A percentile compares a stretch with the other conserved stretches of the same genome.
These are phyloP conservation scores for Gryllus bimaculatus DNA, from an alignment of 1,140 invertebrate genomes.

Conservation along the genomic window DNA sequence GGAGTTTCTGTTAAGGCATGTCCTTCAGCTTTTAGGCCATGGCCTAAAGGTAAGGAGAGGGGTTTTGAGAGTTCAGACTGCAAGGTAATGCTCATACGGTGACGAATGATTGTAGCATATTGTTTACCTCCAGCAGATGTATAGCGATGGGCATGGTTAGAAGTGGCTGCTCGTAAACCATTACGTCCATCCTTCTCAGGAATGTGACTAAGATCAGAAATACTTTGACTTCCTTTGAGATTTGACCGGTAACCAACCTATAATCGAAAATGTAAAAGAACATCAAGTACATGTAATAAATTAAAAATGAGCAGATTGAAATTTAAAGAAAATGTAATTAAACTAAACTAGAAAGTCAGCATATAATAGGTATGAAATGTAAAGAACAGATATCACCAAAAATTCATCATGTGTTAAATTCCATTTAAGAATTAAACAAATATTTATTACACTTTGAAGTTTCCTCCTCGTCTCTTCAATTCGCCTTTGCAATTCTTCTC, in stretches of 20 bases:
- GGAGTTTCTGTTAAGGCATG: not conserved
- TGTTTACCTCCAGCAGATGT: constrained; percentile 18
- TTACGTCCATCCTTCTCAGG: constrained; percentile 43
- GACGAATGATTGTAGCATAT: constrained; percentile 16
- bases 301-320: constrained; percentile 2
- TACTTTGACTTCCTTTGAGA: constrained; percentile 74
- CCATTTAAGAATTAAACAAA: constrained; percentile 11
- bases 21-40: not conserved
- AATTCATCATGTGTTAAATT: not conserved
- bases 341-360: too few relatives aligned
- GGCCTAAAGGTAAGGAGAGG: not conserved
- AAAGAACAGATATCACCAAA: too few relatives aligned
- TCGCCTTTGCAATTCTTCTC: constrained; percentile 72
- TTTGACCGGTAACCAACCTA: constrained; percentile 64
- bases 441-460: constrained; percentile 67
- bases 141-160: constrained; percentile 17
- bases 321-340: too few relatives aligned
- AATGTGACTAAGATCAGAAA: constrained; percentile 57
- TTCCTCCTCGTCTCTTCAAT: constrained; percentile 81
- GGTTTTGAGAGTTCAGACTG: not conserved
- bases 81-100: constrained; percentile 6
- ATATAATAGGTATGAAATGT: too few relatives aligned
- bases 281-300: constrained; percentile 17
- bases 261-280: constrained; percentile 21
- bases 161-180: constrained; percentile 16